These are phyloP conservation scores for Limnothrissa miodon DNA, from an alignment of 2,113 vertebrate species.

Conservation along the genomic window DNA sequence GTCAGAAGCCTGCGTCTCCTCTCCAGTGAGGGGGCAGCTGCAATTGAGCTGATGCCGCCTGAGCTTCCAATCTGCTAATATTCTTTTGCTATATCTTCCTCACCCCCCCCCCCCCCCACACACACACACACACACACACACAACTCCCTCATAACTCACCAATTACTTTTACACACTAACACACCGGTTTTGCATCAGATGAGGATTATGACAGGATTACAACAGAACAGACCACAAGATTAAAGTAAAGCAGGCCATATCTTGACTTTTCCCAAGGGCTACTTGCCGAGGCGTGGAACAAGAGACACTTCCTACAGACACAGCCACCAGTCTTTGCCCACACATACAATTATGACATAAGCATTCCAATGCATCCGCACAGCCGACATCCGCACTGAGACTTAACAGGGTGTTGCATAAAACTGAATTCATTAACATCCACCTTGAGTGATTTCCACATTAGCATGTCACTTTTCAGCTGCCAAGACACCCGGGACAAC, in stretches of 20 bases:
- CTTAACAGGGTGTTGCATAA: background rate
- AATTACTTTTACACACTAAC: constrained; percentile 22
- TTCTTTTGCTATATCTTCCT: constrained; percentile 6
- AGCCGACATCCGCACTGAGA: background rate
- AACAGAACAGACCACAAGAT: background rate
- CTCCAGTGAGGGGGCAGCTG: background rate
- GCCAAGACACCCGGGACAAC: background rate
- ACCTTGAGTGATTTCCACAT: background rate
- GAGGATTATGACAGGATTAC: constrained; percentile 37
- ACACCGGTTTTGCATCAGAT: constrained; percentile 26
- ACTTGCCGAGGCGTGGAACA: background rate
- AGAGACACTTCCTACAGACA: background rate
- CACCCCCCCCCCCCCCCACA: background rate
- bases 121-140: background rate
- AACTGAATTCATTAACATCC: background rate
- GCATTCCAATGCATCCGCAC: background rate
- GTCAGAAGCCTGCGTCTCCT: constrained; percentile 26
- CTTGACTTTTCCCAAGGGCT: background rate
- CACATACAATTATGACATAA: background rate
- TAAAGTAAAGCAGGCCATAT: background rate
- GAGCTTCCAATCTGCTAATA: constrained; percentile 25
- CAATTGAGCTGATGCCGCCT: background rate
- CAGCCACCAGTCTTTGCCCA: background rate
- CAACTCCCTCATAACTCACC: constrained; percentile 10
- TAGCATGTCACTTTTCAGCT: background rate